Percentiles rank a stretch among this genome's conserved stretches.
phyloP scores from a whole-genome alignment of 2,113 vertebrate genomes.

The Mellivora capensis region DNA sequence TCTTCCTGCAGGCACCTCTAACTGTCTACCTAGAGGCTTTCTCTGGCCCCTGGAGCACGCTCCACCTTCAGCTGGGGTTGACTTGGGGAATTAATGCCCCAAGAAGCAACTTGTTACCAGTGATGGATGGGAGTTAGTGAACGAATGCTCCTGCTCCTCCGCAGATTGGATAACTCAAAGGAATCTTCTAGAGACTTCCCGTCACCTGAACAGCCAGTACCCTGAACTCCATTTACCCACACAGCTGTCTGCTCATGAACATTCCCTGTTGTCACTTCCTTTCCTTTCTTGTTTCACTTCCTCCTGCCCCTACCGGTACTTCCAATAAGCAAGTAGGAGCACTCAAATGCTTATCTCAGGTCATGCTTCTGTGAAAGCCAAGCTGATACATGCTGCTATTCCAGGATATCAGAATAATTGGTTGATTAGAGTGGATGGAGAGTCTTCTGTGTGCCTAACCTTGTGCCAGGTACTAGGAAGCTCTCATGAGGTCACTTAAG shows the following conservation, averaged over 20 bases:
- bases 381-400: not conserved
- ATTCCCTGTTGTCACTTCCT: not conserved
- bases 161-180: not conserved
- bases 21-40: not conserved
- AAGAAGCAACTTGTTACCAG: not conserved
- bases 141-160: not conserved
- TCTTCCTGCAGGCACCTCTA: not conserved
- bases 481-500: not conserved
- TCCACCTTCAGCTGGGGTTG: not conserved
- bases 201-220: not conserved
- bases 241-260: not conserved
- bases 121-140: not conserved
- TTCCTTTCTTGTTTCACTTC: not conserved
- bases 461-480: not conserved
- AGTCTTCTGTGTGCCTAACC: not conserved
- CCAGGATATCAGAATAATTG: not conserved
- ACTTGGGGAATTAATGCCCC: not conserved
- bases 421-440: not conserved
- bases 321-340: not conserved
- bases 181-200: not conserved
- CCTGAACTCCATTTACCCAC: not conserved
- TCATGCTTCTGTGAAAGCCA: not conserved
- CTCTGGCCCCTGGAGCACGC: not conserved
- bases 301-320: not conserved
- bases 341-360: not conserved